Conservation (phyloP, 2,797 vertebrate species). For the Sardinella longiceps region DNA sequence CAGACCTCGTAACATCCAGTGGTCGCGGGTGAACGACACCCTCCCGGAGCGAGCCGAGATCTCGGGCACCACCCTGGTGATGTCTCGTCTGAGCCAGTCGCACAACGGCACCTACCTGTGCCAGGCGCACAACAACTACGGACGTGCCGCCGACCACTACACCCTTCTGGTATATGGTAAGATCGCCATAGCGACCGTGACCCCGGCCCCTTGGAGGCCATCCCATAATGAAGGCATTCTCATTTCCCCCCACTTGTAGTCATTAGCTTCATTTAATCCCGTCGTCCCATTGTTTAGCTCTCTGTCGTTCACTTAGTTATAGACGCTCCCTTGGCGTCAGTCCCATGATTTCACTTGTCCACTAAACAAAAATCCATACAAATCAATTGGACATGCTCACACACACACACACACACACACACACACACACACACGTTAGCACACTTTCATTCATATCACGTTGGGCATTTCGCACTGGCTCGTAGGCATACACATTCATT, state of each 20-base stretch:
- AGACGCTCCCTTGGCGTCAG: neutral
- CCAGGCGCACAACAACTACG: slow-evolving; percentile 87
- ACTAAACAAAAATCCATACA: slow-evolving; percentile 3
- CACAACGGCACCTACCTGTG: slow-evolving; percentile 91
- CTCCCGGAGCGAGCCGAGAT: slow-evolving; percentile 85
- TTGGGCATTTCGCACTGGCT: neutral
- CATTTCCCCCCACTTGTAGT: neutral
- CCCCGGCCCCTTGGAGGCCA: too few relatives aligned
- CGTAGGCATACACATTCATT: neutral
- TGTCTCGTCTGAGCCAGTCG: slow-evolving; percentile 84
- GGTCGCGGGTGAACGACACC: slow-evolving; percentile 88
- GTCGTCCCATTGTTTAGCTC: neutral
- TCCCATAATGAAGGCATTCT: too few relatives aligned
- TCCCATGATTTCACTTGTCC: neutral
- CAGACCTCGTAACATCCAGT: slow-evolving; percentile 84
- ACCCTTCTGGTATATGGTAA: slow-evolving; percentile 90
- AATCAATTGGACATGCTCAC: neutral
- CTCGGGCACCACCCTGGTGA: slow-evolving; percentile 80
- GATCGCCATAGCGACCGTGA: slow-evolving; percentile 40
- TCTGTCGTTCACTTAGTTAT: neutral
- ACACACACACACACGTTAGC: neutral
- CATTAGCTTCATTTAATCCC: neutral
- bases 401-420: neutral
- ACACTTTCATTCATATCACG: neutral
- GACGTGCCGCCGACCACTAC: slow-evolving; percentile 88